A percentile compares a stretch with the other conserved stretches of the same genome.
Evolutionary conservation across 2,888 invertebrate species (phyloP).

Genomic region (Scaptomyza polygonia): DNA sequence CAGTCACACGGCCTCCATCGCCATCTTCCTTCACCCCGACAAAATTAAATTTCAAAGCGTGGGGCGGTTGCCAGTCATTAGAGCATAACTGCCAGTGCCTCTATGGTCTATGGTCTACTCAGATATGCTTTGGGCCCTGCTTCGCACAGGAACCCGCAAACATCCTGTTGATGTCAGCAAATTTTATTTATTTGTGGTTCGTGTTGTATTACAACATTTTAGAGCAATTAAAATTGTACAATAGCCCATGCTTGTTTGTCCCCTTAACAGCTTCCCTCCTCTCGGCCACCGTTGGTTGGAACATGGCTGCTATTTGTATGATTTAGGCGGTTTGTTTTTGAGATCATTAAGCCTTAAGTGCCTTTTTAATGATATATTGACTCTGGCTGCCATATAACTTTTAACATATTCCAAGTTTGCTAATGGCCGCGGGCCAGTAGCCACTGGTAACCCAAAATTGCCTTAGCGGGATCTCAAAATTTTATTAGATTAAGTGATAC

Average conservation of each 20-base stretch:
- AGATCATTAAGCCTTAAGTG: slow-evolving; percentile 64
- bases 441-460: slow-evolving; percentile 30
- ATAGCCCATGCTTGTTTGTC: slow-evolving; percentile 48
- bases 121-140: slow-evolving; percentile 9
- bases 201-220: slow-evolving; percentile 76
- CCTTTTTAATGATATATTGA: slow-evolving; percentile 71
- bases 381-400: slow-evolving; percentile 30
- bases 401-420: slow-evolving; percentile 12
- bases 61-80: slow-evolving; percentile 52
- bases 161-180: slow-evolving; percentile 78
- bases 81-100: slow-evolving; percentile 40
- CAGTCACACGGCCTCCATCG: slow-evolving; percentile 8
- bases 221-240: slow-evolving; percentile 76
- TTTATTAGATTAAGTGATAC: slow-evolving; percentile 45
- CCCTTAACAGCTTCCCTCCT: background rate
- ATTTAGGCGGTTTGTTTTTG: slow-evolving; percentile 25
- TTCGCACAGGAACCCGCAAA: slow-evolving; percentile 67
- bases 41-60: slow-evolving; percentile 64
- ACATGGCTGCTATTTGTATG: slow-evolving; percentile 19
- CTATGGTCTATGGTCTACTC: slow-evolving; percentile 9
- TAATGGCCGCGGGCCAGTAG: slow-evolving; percentile 28
- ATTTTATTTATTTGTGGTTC: slow-evolving; percentile 78
- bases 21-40: slow-evolving; percentile 19
- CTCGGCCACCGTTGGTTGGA: background rate
- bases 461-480: slow-evolving; percentile 24